Evolutionary conservation across 2,113 vertebrate species (phyloP).

Genomic region (Mesitornis unicolor): DNA sequence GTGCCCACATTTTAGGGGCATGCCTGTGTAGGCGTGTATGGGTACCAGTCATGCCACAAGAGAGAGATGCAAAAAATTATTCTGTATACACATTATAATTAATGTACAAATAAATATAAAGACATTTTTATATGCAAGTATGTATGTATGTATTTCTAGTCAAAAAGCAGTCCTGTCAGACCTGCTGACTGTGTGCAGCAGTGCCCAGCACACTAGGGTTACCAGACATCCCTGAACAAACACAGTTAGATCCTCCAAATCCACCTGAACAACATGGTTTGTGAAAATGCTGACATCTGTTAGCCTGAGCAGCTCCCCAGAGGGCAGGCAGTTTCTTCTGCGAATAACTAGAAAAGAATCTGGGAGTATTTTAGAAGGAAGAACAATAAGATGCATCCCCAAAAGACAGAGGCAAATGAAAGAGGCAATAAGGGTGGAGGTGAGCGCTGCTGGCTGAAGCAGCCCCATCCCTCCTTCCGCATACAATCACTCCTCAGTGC

Average conservation of each 20-base stretch:
- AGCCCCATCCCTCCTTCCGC: not conserved
- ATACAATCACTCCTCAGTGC: rapidly evolving
- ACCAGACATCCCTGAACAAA: not conserved
- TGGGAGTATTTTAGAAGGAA: not conserved
- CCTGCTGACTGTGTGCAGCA: not conserved
- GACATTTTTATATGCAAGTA: not conserved
- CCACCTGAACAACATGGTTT: not conserved
- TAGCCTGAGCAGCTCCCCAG: not conserved
- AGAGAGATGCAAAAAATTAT: not conserved
- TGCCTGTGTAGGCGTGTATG: rapidly evolving
- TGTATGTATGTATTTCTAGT: not conserved
- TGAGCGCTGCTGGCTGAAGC: not conserved
- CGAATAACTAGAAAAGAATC: not conserved
- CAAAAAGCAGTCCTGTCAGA: not conserved
- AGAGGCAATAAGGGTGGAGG: not conserved
- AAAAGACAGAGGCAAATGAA: not conserved
- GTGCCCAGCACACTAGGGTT: not conserved
- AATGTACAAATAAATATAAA: not conserved
- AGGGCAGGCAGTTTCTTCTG: not conserved
- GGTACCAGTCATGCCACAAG: not conserved
- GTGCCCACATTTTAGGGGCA: not conserved
- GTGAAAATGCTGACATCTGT: not conserved
- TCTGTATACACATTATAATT: not conserved
- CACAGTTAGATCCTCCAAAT: constrained; percentile 7
- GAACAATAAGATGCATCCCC: not conserved